A percentile compares a stretch with the other conserved stretches of the same genome.
phyloP scores from a whole-genome alignment of 1,140 invertebrate genomes.

The Platyscapa corneri region DNA sequence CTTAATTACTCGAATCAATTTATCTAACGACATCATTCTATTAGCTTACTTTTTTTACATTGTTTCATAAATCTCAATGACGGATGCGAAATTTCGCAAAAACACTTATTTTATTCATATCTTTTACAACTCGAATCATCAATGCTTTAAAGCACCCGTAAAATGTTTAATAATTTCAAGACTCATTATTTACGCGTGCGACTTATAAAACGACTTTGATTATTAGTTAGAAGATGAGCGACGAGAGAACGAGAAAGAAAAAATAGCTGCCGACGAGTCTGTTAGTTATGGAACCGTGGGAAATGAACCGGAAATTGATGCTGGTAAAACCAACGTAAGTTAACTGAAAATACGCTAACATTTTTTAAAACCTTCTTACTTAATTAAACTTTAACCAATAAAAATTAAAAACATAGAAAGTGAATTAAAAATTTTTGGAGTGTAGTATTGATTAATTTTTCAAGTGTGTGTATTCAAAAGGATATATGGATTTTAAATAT shows the following conservation, averaged over 20 bases:
- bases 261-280: constrained; percentile 63
- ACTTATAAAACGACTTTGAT: constrained; percentile 21
- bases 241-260: constrained; percentile 60
- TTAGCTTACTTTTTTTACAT: no score
- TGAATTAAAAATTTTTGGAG: background rate
- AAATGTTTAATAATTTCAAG: no score
- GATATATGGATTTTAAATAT: no score
- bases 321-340: constrained; percentile 56
- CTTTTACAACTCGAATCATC: no score
- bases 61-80: no score
- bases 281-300: constrained; percentile 63
- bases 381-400: background rate
- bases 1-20: no score
- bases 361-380: background rate
- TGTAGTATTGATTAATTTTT: no score
- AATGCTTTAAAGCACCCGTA: no score
- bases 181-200: background rate
- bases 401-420: background rate
- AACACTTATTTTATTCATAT: no score
- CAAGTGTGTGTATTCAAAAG: no score
- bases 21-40: background rate
- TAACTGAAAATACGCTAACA: background rate
- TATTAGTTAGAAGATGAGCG: constrained; percentile 56
- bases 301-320: constrained; percentile 49
- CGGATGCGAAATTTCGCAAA: no score